Percentiles rank a stretch among this genome's conserved stretches.
Evolutionary conservation across 2,888 invertebrate species (phyloP).

Genomic region (Gymnoscelis rufifasciata): DNA sequence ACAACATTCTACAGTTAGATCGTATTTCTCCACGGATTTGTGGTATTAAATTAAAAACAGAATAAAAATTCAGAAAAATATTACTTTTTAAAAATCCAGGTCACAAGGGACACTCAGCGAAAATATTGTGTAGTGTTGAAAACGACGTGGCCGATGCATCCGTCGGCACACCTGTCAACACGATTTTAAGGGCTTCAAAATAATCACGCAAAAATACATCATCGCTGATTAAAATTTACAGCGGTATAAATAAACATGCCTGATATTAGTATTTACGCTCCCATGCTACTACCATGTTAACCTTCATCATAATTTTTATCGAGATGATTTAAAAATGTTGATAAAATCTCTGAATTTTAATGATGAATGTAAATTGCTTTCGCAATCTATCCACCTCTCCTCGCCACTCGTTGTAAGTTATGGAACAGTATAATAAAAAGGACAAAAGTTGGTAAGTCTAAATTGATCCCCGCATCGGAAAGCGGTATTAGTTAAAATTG

Average conservation of each 20-base stretch:
- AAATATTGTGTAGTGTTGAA: constrained; percentile 31
- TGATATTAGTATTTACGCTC: constrained; percentile 23
- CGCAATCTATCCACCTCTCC: constrained; percentile 24
- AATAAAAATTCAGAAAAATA: constrained; percentile 37
- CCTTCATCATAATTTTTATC: constrained; percentile 21
- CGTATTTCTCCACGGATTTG: constrained; percentile 4
- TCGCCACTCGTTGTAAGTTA: constrained; percentile 18
- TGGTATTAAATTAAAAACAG: constrained; percentile 32
- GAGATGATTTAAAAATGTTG: constrained; percentile 24
- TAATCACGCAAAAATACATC: constrained; percentile 9
- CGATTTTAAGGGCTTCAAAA: constrained; percentile 21
- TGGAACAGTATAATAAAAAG: constrained; percentile 8
- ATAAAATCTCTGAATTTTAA: constrained; percentile 25
- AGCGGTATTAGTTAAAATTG: constrained; percentile 26
- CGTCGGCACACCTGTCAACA: constrained; percentile 33
- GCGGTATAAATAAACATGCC: constrained; percentile 23
- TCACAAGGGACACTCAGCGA: constrained; percentile 33
- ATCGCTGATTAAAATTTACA: constrained; percentile 21
- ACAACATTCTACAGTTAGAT: neutral
- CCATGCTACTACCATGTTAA: constrained; percentile 11
- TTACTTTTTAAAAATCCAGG: constrained; percentile 34
- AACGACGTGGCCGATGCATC: constrained; percentile 25
- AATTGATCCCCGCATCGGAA: constrained; percentile 20
- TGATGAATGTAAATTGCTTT: constrained; percentile 24
- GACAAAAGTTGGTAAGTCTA: constrained; percentile 11